Percentiles rank a stretch among this genome's conserved stretches.
Conservation (phyloP, 2,888 invertebrate genomes). For the Uloborus plumipes region DNA sequence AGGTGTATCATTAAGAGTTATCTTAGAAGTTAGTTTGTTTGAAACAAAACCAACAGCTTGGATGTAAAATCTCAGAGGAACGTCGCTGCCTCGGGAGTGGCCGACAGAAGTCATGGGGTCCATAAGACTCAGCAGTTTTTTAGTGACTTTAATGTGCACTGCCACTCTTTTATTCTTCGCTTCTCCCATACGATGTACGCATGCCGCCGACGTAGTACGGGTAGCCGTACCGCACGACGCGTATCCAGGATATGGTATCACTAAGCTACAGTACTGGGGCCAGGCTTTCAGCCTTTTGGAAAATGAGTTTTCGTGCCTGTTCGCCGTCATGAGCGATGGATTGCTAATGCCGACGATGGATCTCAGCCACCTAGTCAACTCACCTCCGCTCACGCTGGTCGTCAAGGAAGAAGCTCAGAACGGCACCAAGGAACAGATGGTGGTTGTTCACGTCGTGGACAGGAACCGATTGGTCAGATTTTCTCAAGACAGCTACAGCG, state of each 20-base stretch:
- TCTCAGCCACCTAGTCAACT: constrained; percentile 83
- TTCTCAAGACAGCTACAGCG: constrained; percentile 77
- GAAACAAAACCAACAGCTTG: no score
- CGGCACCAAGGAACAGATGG: constrained; percentile 81
- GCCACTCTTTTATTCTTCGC: not conserved
- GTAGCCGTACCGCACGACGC: constrained; percentile 65
- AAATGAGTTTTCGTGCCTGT: constrained; percentile 86
- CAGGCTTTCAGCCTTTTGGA: constrained; percentile 79
- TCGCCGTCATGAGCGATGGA: constrained; percentile 88
- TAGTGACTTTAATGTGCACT: constrained; percentile 5
- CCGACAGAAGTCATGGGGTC: constrained; percentile 14
- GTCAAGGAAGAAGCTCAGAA: constrained; percentile 81
- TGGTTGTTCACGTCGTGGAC: constrained; percentile 87
- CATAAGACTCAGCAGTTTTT: not conserved
- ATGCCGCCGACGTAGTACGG: constrained; percentile 40
- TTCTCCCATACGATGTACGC: not conserved
- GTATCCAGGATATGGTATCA: constrained; percentile 63
- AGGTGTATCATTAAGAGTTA: no score
- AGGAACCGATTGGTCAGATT: constrained; percentile 86
- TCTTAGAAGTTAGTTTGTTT: no score
- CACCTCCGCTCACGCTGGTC: constrained; percentile 84
- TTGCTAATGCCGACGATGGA: constrained; percentile 92
- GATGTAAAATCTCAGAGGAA: not conserved
- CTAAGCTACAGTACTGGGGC: constrained; percentile 53
- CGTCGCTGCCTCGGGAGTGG: constrained; percentile 12